Percentiles rank a stretch among this genome's conserved stretches.
Conservation (phyloP, 2,888 invertebrate genomes). For the Zelleria hepariella region DNA sequence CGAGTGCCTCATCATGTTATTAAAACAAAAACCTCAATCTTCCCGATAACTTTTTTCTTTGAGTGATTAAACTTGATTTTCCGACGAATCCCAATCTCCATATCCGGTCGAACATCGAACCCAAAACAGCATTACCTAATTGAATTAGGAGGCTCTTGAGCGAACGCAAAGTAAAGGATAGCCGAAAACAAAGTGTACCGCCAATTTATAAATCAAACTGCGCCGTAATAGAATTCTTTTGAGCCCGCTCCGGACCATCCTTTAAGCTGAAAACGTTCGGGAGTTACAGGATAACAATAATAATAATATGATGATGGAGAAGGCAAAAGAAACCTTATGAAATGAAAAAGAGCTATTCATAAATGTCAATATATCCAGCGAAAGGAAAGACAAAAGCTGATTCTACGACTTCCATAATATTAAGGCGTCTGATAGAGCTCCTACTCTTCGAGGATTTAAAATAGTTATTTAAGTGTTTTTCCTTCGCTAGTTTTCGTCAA, state of each 20-base stretch:
- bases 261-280: slow-evolving; percentile 8
- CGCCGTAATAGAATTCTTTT: slow-evolving; percentile 8
- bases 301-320: neutral
- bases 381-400: neutral
- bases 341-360: neutral
- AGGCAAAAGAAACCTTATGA: neutral
- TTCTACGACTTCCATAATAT: neutral
- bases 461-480: no score
- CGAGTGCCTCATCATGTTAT: no score
- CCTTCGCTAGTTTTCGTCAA: no score
- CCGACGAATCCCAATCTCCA: no score
- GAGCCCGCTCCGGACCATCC: slow-evolving; percentile 4
- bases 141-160: neutral
- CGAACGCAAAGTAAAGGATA: neutral
- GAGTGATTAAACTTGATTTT: no score
- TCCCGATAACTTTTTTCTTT: no score
- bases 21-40: no score
- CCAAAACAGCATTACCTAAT: neutral
- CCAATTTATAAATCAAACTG: neutral
- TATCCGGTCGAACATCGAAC: no score
- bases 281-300: neutral
- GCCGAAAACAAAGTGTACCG: neutral
- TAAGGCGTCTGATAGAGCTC: neutral
- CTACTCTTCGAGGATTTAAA: no score
- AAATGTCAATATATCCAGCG: neutral